Conservation (phyloP, 1,140 invertebrate genomes). For the Vanessa tameamea region DNA sequence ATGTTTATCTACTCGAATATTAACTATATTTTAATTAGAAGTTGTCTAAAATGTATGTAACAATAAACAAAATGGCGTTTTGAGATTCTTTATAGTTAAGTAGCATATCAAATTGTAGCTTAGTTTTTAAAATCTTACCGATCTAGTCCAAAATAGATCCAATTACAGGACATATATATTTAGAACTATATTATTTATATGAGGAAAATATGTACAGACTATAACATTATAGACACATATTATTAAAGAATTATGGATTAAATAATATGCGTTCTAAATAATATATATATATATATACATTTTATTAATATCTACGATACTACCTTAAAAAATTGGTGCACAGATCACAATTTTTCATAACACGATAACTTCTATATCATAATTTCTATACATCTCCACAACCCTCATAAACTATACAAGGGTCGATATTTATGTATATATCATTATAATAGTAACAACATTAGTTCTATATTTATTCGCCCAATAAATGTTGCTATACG, state of each 20-base stretch:
- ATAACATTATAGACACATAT: conserved; percentile 3
- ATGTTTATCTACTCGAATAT: too few species aligned
- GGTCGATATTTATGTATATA: too few species aligned
- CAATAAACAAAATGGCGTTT: not conserved
- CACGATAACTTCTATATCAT: not conserved
- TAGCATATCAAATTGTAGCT: not conserved
- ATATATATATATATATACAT: not conserved
- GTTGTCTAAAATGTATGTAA: too few species aligned
- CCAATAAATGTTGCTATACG: too few species aligned
- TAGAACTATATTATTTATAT: not conserved
- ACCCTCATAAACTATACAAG: not conserved
- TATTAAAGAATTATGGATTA: not conserved
- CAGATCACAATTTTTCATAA: conserved; percentile 12
- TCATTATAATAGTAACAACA: too few species aligned
- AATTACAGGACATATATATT: not conserved
- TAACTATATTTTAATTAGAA: too few species aligned
- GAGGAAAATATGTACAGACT: not conserved
- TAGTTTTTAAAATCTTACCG: not conserved
- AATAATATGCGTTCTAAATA: not conserved
- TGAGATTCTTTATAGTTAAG: not conserved
- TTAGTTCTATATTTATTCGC: too few species aligned
- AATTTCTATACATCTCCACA: not conserved
- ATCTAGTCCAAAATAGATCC: not conserved
- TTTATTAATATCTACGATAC: not conserved
- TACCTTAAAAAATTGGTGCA: conserved; percentile 6